These are phyloP conservation scores for Apostichopus parvimensis DNA, from an alignment of 35 echinoderm and acorn worm genomes.

Conservation along the genomic window DNA sequence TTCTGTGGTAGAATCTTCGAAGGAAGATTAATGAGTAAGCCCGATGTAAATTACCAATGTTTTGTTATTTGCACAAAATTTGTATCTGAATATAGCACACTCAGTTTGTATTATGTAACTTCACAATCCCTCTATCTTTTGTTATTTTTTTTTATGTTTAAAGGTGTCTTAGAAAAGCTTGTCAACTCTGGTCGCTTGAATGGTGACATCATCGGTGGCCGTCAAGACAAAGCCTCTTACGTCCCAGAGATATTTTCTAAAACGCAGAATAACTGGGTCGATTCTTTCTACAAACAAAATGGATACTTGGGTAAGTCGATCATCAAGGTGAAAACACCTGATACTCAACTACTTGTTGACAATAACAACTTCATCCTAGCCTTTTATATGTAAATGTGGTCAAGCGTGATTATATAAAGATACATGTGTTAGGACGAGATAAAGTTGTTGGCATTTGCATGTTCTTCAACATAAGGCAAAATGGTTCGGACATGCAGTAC, in stretches of 20 bases:
- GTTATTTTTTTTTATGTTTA: neutral
- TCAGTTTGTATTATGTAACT: neutral
- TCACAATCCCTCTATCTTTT: neutral
- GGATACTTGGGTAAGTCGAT: slow-evolving; percentile 87
- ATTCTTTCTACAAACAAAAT: slow-evolving; percentile 91
- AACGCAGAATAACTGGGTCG: slow-evolving; percentile 95
- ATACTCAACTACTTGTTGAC: too few relatives aligned
- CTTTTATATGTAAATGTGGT: neutral
- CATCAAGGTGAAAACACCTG: neutral
- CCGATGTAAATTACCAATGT: too few relatives aligned
- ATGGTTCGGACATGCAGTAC: too few relatives aligned
- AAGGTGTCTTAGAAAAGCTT: slow-evolving; percentile 77
- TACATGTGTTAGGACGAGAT: too few relatives aligned
- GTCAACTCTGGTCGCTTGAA: slow-evolving; percentile 70
- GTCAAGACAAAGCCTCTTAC: slow-evolving; percentile 89
- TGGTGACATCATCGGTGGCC: slow-evolving; percentile 76
- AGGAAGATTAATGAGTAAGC: too few relatives aligned
- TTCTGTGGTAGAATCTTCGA: too few relatives aligned
- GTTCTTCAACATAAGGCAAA: too few relatives aligned
- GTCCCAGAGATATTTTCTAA: slow-evolving; percentile 94
- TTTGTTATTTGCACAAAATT: neutral
- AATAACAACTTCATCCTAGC: neutral
- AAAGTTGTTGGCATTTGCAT: too few relatives aligned
- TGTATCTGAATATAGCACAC: neutral
- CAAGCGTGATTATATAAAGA: neutral